A percentile compares a stretch with the other conserved stretches of the same genome.
Conservation (phyloP, 2,797 vertebrate genomes). For the Alosa sapidissima region DNA sequence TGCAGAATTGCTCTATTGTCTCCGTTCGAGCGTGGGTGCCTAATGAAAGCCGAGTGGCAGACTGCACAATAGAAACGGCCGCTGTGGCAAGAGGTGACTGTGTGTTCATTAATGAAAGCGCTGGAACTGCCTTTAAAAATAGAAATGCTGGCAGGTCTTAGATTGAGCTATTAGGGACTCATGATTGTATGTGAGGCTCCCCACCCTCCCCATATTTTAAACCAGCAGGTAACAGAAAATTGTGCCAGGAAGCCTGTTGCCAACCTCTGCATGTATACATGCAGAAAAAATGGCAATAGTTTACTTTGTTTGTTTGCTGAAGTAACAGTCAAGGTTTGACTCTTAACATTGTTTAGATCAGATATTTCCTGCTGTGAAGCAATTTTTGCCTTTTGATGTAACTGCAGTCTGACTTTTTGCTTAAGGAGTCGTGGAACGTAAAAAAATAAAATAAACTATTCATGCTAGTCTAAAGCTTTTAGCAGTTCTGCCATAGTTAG, state of each 20-base stretch:
- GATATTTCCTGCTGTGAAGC: slow-evolving; percentile 8
- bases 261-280: slow-evolving; percentile 17
- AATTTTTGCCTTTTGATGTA: neutral
- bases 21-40: slow-evolving; percentile 54
- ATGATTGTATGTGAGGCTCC: slow-evolving; percentile 52
- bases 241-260: slow-evolving; percentile 40
- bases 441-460: neutral
- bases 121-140: slow-evolving; percentile 56
- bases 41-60: slow-evolving; percentile 60
- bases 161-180: slow-evolving; percentile 59
- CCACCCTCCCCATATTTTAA: slow-evolving; percentile 46
- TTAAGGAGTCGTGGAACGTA: neutral
- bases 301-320: slow-evolving; percentile 3
- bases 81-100: slow-evolving; percentile 52
- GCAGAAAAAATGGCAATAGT: neutral
- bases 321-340: slow-evolving; percentile 17
- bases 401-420: neutral
- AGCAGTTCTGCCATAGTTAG: neutral
- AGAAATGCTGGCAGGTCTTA: slow-evolving; percentile 54
- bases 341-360: neutral
- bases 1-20: slow-evolving; percentile 66
- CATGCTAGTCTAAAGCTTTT: neutral
- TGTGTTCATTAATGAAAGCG: slow-evolving; percentile 58
- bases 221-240: slow-evolving; percentile 44
- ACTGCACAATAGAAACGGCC: slow-evolving; percentile 55